Conservation (phyloP, 1,140 invertebrate species). For the Ctenoplectra terminalis region DNA sequence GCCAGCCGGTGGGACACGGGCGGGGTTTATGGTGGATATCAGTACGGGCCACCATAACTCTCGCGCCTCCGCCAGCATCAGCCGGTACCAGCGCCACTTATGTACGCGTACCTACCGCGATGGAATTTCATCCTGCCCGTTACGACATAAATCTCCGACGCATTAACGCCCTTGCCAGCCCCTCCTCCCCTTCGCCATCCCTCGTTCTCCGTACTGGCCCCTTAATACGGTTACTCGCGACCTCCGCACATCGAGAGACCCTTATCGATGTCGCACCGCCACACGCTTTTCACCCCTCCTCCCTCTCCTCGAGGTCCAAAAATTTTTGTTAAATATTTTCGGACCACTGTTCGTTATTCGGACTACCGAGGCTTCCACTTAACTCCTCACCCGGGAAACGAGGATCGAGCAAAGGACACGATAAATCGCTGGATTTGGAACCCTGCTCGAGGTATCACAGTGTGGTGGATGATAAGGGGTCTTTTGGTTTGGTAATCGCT, state of each 20-base stretch:
- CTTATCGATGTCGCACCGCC: not conserved
- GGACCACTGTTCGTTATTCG: not conserved
- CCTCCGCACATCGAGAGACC: not conserved
- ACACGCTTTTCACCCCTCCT: not conserved
- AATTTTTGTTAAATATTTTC: constrained; percentile 5
- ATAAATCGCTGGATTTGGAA: constrained; percentile 32
- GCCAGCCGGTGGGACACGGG: constrained; percentile 49
- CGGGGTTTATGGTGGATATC: constrained; percentile 74
- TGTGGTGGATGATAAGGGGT: not conserved
- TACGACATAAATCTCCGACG: constrained; percentile 74
- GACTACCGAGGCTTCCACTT: not conserved
- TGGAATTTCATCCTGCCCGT: constrained; percentile 73
- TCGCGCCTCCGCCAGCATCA: constrained; percentile 65
- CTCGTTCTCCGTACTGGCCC: constrained; percentile 29
- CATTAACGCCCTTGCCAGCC: constrained; percentile 70
- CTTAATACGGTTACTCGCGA: constrained; percentile 63
- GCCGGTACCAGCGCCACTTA: constrained; percentile 57
- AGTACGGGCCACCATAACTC: constrained; percentile 75
- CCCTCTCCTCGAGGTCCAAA: too few relatives aligned
- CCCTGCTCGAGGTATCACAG: not conserved
- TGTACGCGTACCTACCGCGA: constrained; percentile 69
- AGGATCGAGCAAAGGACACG: not conserved
- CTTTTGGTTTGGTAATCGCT: not conserved
- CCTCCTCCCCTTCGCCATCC: constrained; percentile 1
- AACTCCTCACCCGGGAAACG: constrained; percentile 23